Base-by-base conservation (phyloP, 2,113 vertebrate species). In the Cranoglanis bouderius region DNA sequence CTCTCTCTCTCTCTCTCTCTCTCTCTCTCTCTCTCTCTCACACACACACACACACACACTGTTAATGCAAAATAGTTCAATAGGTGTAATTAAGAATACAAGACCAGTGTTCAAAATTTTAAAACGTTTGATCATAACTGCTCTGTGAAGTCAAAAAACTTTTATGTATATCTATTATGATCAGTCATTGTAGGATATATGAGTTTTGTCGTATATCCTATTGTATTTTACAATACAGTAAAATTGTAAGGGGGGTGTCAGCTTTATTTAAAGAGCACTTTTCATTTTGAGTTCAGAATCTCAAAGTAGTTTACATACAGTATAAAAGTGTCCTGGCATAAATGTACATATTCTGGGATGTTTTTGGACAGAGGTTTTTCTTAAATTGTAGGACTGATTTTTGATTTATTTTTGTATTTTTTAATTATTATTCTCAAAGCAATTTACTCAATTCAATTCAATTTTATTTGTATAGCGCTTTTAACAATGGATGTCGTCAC, bases 341-440 rank as follows among this genome's bases (percentile, higher is more conserved):
- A 80, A 80, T 29, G 46, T 18, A n/a, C 14, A 26, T n/a, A 16
- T 78, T n/a, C 26, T 16, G 75, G 75, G 75, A n/a, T 7, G 70
- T 21, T 2, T 74, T 40, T 21, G 9, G 72, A 74, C 43, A 74
- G 43, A 40, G 35, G 0, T 74, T 74, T 6, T 40, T 74, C 21
- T 26, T 75, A 38, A 2, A 38, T 65, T 72, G 32, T 38, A 38
- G 35, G 6, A 72, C 0, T 0, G 0, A 72, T 38, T 70, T 70
- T 18, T 6, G 12, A 18, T 74, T 18, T 24, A n/a, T n/a, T n/a
- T n/a, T n/a, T n/a, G 1, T 2, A 46, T 46, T 26, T 51, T 0
- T 49, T n/a, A n/a, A n/a, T n/a, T n/a, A 63, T 63, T 65, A 83
- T 46, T 65, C 19, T 72, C 4, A 70, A 85, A 85, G 84, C 61